These are phyloP conservation scores for Neodiprion lecontei DNA, from an alignment of 1,140 invertebrate species.

Conservation along the genomic window DNA sequence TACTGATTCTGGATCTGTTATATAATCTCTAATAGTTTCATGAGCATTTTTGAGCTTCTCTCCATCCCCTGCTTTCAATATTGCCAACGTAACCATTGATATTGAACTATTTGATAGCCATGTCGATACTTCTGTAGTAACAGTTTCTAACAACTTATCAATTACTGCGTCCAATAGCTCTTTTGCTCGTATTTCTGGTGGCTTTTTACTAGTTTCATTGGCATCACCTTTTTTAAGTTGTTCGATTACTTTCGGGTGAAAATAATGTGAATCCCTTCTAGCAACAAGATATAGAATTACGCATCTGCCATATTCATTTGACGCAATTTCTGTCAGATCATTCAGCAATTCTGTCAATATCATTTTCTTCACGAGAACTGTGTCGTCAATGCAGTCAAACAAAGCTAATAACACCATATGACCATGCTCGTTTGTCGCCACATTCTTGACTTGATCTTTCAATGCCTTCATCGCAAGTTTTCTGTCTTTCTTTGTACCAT, in stretches of 20 bases:
- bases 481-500: conserved; percentile 79
- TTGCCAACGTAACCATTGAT: conserved; percentile 73
- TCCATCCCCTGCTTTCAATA: conserved; percentile 68
- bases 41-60: conserved; percentile 52
- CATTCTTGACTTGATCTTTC: conserved; percentile 82
- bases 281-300: conserved; percentile 85
- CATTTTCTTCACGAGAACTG: conserved; percentile 85
- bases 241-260: conserved; percentile 76
- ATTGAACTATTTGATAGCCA: conserved; percentile 76
- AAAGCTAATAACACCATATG: conserved; percentile 83
- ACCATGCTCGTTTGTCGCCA: conserved; percentile 86
- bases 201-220: conserved; percentile 82
- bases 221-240: conserved; percentile 76
- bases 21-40: conserved; percentile 54
- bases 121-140: conserved; percentile 67
- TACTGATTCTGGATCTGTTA: conserved; percentile 55
- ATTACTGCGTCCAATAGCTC: conserved; percentile 78
- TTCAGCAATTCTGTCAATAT: conserved; percentile 78
- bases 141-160: conserved; percentile 67
- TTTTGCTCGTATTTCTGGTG: conserved; percentile 70
- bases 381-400: conserved; percentile 93
- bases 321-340: conserved; percentile 74
- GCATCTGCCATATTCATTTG: conserved; percentile 76
- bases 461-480: conserved; percentile 82
- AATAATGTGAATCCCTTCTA: conserved; percentile 76